Conservation (phyloP, 2,113 vertebrate species). For the Patagioenas fasciata region DNA sequence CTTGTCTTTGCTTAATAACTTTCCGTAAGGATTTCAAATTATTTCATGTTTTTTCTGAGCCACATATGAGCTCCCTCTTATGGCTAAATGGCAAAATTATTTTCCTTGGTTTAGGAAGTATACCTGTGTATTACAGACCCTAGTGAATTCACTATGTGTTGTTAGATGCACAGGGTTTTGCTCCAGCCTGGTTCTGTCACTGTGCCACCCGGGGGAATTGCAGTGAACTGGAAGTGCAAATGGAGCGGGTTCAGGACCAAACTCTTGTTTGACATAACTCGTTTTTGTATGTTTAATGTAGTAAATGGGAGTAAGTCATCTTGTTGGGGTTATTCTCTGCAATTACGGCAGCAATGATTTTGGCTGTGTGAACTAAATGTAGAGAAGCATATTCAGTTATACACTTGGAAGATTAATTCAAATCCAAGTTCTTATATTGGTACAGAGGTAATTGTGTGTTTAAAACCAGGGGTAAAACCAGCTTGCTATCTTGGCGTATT, state of each 20-base stretch:
- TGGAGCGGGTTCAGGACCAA: background rate
- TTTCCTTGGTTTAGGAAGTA: background rate
- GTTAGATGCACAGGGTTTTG: background rate
- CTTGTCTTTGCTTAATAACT: background rate
- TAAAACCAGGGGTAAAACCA: background rate
- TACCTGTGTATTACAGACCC: background rate
- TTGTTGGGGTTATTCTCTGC: background rate
- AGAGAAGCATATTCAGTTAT: background rate
- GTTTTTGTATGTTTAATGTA: background rate
- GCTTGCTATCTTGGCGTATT: background rate
- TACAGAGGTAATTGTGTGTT: background rate
- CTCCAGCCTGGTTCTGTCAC: background rate
- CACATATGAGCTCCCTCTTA: slow-evolving; percentile 46
- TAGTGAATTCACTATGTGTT: background rate
- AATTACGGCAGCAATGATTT: background rate
- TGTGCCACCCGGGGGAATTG: rapidly evolving
- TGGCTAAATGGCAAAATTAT: slow-evolving; percentile 6
- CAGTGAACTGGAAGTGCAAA: background rate
- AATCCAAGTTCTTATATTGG: background rate
- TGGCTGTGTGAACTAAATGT: background rate
- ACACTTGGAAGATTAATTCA: background rate
- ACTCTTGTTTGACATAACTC: background rate
- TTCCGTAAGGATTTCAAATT: background rate
- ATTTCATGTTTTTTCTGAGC: background rate
- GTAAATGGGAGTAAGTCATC: background rate